Evolutionary conservation across 2,797 vertebrate genomes (phyloP).

Genomic region (Falco rusticolus): DNA sequence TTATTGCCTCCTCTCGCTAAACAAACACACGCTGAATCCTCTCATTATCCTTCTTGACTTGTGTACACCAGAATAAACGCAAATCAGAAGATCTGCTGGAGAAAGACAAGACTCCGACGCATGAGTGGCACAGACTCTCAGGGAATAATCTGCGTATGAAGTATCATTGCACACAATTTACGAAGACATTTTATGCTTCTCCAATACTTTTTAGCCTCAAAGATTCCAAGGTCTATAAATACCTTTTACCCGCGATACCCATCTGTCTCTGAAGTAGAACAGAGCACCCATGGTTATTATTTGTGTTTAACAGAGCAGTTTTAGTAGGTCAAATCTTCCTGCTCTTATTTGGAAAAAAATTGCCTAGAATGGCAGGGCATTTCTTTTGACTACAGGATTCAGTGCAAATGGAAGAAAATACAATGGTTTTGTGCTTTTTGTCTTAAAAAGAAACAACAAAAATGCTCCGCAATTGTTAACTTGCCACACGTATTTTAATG

Average conservation of each 20-base stretch:
- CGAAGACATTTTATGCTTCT: conserved; percentile 58
- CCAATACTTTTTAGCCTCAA: conserved; percentile 52
- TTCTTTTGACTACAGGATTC: neutral
- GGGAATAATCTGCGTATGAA: conserved; percentile 14
- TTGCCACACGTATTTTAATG: neutral
- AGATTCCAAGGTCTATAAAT: conserved; percentile 53
- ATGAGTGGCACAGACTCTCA: neutral
- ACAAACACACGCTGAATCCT: conserved; percentile 47
- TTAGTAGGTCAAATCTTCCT: conserved; percentile 59
- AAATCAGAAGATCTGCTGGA: conserved; percentile 15
- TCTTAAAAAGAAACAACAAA: neutral
- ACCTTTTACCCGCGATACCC: neutral
- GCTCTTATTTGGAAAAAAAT: conserved; percentile 22
- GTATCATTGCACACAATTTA: conserved; percentile 1
- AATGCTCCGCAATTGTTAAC: neutral
- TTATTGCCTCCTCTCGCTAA: conserved; percentile 47
- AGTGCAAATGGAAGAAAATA: conserved; percentile 8
- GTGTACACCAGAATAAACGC: conserved; percentile 35
- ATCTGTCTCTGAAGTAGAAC: conserved; percentile 34
- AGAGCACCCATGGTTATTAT: conserved; percentile 55
- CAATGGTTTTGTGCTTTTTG: neutral
- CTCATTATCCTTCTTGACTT: conserved; percentile 60
- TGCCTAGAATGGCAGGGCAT: neutral
- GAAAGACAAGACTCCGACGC: neutral
- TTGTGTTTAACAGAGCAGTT: conserved; percentile 53